A percentile compares a stretch with the other conserved stretches of the same genome.
phyloP scores from a whole-genome alignment of 2,888 invertebrate species.

The Oscheius sp. region DNA sequence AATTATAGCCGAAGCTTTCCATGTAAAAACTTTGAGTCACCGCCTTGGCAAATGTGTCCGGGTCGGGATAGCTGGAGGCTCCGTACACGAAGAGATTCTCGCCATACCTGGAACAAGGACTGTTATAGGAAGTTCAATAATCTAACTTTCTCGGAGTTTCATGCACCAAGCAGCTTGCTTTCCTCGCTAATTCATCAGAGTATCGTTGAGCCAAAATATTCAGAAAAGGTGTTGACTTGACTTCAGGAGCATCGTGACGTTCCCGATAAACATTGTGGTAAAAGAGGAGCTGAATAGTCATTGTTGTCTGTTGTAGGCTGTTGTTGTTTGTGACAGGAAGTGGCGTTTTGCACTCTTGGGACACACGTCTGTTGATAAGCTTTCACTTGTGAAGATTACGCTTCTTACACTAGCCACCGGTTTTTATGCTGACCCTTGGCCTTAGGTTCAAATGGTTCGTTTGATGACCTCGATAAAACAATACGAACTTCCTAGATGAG shows the following conservation, averaged over 20 bases:
- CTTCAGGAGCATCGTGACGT: slow-evolving; percentile 54
- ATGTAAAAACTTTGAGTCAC: slow-evolving; percentile 65
- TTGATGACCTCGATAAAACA: background rate
- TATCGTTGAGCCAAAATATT: slow-evolving; percentile 62
- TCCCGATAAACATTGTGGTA: slow-evolving; percentile 65
- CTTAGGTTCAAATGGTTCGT: slow-evolving; percentile 1
- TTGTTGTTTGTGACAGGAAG: background rate
- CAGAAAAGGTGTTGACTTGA: slow-evolving; percentile 49
- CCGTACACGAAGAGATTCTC: slow-evolving; percentile 69
- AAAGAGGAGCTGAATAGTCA: slow-evolving; percentile 43
- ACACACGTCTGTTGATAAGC: slow-evolving; percentile 15
- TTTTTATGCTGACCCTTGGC: slow-evolving; percentile 1
- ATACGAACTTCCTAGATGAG: slow-evolving; percentile 1
- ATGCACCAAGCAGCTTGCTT: slow-evolving; percentile 60
- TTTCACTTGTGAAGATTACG: slow-evolving; percentile 17
- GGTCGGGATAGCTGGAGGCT: slow-evolving; percentile 53
- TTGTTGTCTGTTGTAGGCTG: background rate
- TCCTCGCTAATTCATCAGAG: slow-evolving; percentile 63
- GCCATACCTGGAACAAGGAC: slow-evolving; percentile 58
- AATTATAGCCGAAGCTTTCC: slow-evolving; percentile 64
- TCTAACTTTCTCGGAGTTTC: slow-evolving; percentile 61
- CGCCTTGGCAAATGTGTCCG: slow-evolving; percentile 63
- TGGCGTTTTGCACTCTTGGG: background rate
- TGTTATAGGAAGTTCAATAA: background rate
- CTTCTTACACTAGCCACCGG: background rate